Conservation (phyloP, 2,113 vertebrate genomes). For the Monopterus albus region DNA sequence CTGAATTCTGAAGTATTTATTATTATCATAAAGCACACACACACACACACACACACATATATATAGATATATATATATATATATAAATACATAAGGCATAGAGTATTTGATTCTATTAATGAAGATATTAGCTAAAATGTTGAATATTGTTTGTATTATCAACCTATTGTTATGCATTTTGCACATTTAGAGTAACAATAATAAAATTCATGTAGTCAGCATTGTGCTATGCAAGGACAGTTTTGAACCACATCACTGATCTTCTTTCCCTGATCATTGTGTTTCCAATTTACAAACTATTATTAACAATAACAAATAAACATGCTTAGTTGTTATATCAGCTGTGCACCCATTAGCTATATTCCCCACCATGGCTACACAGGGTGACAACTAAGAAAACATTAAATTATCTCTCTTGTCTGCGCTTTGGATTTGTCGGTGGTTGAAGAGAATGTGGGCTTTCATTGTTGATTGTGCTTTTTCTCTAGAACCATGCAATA, state of each 20-base stretch:
- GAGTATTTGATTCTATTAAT: slow-evolving; percentile 79
- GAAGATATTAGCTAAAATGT: slow-evolving; percentile 78
- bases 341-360: slow-evolving; percentile 85
- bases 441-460: slow-evolving; percentile 86
- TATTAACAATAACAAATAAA: slow-evolving; percentile 67
- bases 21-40: slow-evolving; percentile 80
- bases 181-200: slow-evolving; percentile 91
- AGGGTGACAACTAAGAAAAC: slow-evolving; percentile 72
- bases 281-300: slow-evolving; percentile 77
- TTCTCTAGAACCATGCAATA: slow-evolving; percentile 91
- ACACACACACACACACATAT: too few relatives aligned
- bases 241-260: slow-evolving; percentile 86
- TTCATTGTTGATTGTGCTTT: slow-evolving; percentile 91
- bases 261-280: slow-evolving; percentile 73
- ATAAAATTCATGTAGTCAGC: slow-evolving; percentile 92
- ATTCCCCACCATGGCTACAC: slow-evolving; percentile 77
- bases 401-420: slow-evolving; percentile 81
- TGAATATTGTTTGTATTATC: slow-evolving; percentile 86
- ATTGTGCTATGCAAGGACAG: slow-evolving; percentile 98
- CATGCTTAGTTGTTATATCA: slow-evolving; percentile 86
- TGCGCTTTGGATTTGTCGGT: slow-evolving; percentile 85
- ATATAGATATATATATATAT: slow-evolving; percentile 79
- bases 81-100: slow-evolving; percentile 82
- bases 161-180: slow-evolving; percentile 95
- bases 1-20: slow-evolving; percentile 79